These are phyloP conservation scores for Phylloscopus trochilus DNA, from an alignment of 2,113 vertebrate species.

Conservation along the genomic window DNA sequence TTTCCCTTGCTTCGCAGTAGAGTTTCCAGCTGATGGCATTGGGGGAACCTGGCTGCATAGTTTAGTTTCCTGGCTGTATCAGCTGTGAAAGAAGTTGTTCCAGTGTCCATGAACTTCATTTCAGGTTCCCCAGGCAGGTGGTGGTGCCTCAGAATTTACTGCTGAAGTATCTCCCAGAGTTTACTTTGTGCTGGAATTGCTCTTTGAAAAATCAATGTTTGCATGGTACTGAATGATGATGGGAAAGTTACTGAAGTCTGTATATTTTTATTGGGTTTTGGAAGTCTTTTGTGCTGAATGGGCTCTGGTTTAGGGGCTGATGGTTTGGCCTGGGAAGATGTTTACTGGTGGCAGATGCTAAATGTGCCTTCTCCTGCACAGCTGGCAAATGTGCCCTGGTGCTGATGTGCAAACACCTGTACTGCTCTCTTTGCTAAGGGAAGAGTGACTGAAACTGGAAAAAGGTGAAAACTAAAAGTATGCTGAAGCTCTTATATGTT, in stretches of 20 bases:
- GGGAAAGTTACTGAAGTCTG: background rate
- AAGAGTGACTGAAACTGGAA: background rate
- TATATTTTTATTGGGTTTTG: background rate
- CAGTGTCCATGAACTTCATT: background rate
- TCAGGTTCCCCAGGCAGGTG: background rate
- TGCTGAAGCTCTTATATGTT: background rate
- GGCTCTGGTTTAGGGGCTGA: background rate
- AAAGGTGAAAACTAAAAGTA: background rate
- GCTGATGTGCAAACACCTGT: background rate
- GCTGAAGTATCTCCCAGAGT: background rate
- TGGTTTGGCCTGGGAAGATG: background rate
- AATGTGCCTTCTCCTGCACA: background rate
- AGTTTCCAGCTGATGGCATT: background rate
- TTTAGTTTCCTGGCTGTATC: background rate
- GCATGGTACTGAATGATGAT: rapidly evolving
- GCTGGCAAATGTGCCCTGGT: rapidly evolving
- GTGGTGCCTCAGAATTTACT: background rate
- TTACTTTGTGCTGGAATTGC: background rate
- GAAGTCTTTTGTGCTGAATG: background rate
- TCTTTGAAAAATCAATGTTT: background rate
- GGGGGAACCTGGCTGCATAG: background rate
- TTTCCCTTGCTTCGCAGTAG: background rate
- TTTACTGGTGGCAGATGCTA: background rate
- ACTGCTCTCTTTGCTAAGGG: background rate
- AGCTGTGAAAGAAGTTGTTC: background rate